A percentile compares a stretch with the other conserved stretches of the same genome.
Conservation (phyloP, 2,113 vertebrate species). For the Entelurus aequoreus region DNA sequence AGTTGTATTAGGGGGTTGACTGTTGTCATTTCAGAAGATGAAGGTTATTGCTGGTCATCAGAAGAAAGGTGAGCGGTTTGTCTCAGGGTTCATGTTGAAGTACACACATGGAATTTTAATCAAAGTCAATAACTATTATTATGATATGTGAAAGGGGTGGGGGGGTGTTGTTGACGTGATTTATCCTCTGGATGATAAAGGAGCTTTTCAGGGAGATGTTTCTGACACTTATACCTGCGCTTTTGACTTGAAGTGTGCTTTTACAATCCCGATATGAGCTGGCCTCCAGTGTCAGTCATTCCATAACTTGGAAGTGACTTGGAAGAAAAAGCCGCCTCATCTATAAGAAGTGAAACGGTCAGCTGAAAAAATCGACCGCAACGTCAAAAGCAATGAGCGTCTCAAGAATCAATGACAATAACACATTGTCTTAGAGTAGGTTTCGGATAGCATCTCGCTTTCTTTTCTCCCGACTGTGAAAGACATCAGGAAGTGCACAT, state of each 20-base stretch:
- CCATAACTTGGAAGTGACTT: conserved; percentile 10
- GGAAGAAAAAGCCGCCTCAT: conserved; percentile 10
- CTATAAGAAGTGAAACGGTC: conserved; percentile 1
- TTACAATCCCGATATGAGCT: conserved; percentile 23
- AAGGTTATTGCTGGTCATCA: conserved; percentile 6
- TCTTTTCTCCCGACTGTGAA: conserved; percentile 48
- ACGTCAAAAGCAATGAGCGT: conserved; percentile 33
- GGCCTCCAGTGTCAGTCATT: conserved; percentile 1
- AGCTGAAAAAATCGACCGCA: conserved; percentile 33
- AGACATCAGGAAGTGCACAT: conserved; percentile 65
- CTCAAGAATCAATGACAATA: conserved; percentile 41
- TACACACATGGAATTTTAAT: conserved; percentile 54
- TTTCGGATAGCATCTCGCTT: conserved; percentile 40
- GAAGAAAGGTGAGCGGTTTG: conserved; percentile 25
- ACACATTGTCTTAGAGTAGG: conserved; percentile 42
- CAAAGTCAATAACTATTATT: conserved; percentile 55
- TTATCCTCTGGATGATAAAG: conserved; percentile 52
- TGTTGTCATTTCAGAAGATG: not conserved
- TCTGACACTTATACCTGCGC: conserved; percentile 35
- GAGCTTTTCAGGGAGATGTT: conserved; percentile 57
- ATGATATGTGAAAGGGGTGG: conserved; percentile 58
- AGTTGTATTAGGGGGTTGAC: conserved; percentile 5
- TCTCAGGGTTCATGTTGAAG: conserved; percentile 22
- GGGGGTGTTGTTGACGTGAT: conserved; percentile 32
- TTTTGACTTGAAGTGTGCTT: conserved; percentile 35